phyloP scores from a whole-genome alignment of 2,113 vertebrate species.

The Seriola rivoliana region DNA sequence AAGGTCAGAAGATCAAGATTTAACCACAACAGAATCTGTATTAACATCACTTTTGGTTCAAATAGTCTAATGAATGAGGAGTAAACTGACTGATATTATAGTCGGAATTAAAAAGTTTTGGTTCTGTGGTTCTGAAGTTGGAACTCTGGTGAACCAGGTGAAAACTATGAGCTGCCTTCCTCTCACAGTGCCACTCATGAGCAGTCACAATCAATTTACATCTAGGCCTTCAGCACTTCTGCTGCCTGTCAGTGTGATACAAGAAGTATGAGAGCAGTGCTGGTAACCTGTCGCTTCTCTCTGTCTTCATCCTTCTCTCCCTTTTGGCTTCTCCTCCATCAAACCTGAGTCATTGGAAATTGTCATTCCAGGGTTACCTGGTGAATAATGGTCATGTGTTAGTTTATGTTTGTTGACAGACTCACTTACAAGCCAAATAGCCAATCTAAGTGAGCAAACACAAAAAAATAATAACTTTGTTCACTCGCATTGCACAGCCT shows the following conservation, averaged over 20 bases:
- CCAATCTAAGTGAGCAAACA: not conserved
- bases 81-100: not conserved
- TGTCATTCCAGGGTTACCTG: slow-evolving; percentile 44
- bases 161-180: slow-evolving; percentile 28
- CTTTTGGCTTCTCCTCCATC: slow-evolving; percentile 36
- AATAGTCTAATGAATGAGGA: not conserved
- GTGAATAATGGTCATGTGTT: not conserved
- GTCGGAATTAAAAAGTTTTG: not conserved
- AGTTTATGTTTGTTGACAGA: not conserved
- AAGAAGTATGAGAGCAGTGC: slow-evolving; percentile 16
- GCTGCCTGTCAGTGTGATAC: slow-evolving; percentile 24
- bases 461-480: not conserved
- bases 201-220: slow-evolving; percentile 37
- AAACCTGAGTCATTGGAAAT: slow-evolving; percentile 51
- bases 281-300: slow-evolving; percentile 40
- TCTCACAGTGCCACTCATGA: slow-evolving; percentile 31
- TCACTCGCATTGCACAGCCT: not conserved
- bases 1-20: not conserved
- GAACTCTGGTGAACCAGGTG: slow-evolving; percentile 17
- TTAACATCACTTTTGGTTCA: not conserved
- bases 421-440: not conserved
- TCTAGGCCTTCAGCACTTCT: slow-evolving; percentile 9
- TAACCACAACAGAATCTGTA: not conserved
- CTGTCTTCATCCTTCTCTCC: slow-evolving; percentile 23
- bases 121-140: not conserved